Conservation (phyloP, 2,113 vertebrate genomes). For the Myrmecobius fasciatus region DNA sequence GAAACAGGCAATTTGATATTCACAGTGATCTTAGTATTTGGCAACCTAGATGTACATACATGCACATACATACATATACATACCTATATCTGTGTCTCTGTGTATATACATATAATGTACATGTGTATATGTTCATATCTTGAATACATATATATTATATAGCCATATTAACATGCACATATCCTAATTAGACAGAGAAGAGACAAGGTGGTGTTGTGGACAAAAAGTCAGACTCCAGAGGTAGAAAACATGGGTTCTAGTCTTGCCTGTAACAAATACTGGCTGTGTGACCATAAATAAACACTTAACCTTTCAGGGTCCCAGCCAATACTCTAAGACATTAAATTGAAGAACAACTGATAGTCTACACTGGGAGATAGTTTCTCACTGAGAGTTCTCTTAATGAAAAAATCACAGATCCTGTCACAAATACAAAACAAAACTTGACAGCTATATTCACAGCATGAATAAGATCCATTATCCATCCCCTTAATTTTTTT, state of each 20-base stretch:
- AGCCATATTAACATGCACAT: too few species aligned
- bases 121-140: too few species aligned
- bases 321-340: neutral
- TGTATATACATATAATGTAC: too few species aligned
- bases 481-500: neutral
- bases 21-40: neutral
- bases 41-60: too few species aligned
- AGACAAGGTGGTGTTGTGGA: neutral
- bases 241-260: neutral
- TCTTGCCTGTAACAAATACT: neutral
- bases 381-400: neutral
- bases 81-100: too few species aligned
- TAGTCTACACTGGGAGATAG: neutral
- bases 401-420: neutral
- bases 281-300: neutral
- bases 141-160: too few species aligned
- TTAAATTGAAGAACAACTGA: neutral
- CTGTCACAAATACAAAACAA: neutral
- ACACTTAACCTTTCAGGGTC: neutral
- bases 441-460: neutral
- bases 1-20: neutral
- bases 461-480: neutral
- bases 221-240: neutral
- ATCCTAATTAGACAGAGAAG: neutral
- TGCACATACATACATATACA: too few species aligned